Evolutionary conservation across 2,888 invertebrate species (phyloP), one percentile per base, ranked within the genome.

Genomic region (Netelia inedita): DNA sequence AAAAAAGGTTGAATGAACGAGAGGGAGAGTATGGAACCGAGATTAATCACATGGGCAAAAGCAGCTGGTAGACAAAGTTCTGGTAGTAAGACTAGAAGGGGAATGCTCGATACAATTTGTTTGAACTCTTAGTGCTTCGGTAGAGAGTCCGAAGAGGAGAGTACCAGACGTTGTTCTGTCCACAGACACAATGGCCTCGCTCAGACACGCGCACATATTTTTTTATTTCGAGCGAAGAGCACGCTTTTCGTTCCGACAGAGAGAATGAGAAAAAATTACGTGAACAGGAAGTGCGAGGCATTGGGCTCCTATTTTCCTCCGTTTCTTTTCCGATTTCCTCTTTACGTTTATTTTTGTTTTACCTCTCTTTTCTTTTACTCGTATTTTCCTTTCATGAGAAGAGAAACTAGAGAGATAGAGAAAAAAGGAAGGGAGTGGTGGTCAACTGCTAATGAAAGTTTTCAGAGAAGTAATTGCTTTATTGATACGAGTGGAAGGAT

Each of bases 381-480:
- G 50, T 73, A 55, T 66, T 65, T 66, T 53, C 57, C 55, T 9
- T 35, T 59, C 23, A 11, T 55, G 19, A n/a, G 59, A 66, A 19
- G 57, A 19, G 57, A 57, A 19, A 78, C 72, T 79, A 83, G 65
- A 78, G 75, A 10, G 43, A 19, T 82, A 83, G 83, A 76, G 86
- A 87, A 88, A 11, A 0, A 46, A 50, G 19, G 43, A 71, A 61
- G n/a, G 50, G 5, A 86, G 82, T 79, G 83, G 65, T n/a, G 72
- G 88, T 88, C 88, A 91, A 88, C 88, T 89, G 88, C 90, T 91
- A 91, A 92, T 92, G 91, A 92, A 92, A 93, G 89, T 92, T 91
- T 89, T 72, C 89, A 87, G 85, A 82, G 84, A 83, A 88, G 90
- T 92, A 93, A 93, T 93, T 93, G 91, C 92, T 93, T 92, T 92